Percentiles rank a stretch among this genome's conserved stretches.
phyloP scores from a whole-genome alignment of 1,140 invertebrate species.

The Panagrolaimus sp. region DNA sequence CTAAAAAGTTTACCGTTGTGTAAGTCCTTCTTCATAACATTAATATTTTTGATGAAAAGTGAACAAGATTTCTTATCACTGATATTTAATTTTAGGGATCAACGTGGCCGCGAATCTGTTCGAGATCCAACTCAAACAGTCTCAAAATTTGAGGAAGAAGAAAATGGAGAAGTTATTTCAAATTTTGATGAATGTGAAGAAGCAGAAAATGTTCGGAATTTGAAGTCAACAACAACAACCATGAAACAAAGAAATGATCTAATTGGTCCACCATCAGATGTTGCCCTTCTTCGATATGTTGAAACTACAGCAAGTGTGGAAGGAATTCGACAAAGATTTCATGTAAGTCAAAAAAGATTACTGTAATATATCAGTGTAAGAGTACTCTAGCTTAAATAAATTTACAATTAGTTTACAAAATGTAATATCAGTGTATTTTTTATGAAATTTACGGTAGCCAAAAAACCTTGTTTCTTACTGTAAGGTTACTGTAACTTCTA shows the following conservation, averaged over 20 bases:
- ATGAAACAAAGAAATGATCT: slow-evolving; percentile 38
- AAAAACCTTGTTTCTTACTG: no score
- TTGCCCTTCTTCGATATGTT: slow-evolving; percentile 55
- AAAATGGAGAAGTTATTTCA: no score
- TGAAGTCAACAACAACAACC: not conserved
- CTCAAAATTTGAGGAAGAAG: slow-evolving; percentile 16
- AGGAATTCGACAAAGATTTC: slow-evolving; percentile 46
- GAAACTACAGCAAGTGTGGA: slow-evolving; percentile 49
- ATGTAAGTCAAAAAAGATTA: slow-evolving; percentile 9
- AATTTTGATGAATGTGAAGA: slow-evolving; percentile 5
- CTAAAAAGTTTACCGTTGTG: slow-evolving; percentile 57
- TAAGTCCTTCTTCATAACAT: slow-evolving; percentile 26
- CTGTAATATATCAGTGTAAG: no score
- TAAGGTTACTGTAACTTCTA: no score
- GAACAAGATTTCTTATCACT: not conserved
- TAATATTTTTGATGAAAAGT: not conserved
- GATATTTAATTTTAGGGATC: slow-evolving; percentile 28
- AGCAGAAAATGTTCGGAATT: not conserved
- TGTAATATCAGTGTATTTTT: no score
- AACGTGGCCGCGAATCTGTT: slow-evolving; percentile 41
- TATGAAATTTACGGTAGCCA: no score
- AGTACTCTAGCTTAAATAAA: no score
- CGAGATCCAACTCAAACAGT: slow-evolving; percentile 39
- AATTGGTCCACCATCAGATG: slow-evolving; percentile 51
- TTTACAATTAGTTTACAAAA: no score